Evolutionary conservation across 1,140 invertebrate genomes (phyloP), one percentile per base, ranked within the genome.

Genomic region (Limonius californicus): DNA sequence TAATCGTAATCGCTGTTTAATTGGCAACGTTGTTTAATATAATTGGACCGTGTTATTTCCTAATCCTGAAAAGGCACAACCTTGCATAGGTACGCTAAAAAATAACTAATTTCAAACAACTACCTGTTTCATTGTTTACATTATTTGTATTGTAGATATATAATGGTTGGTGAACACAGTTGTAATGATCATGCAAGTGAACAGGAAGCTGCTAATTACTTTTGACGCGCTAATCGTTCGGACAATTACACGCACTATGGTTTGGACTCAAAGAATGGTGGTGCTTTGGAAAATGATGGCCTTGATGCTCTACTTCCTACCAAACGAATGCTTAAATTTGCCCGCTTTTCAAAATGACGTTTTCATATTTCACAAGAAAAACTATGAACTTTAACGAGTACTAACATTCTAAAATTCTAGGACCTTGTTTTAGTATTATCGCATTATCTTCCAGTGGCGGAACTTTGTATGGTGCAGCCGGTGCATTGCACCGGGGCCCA

Each of bases 161-260:
- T 12, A 39, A 39, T 39, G 35, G 35, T 39, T 6, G 2, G 35
- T 39, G 35, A 39, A 39, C 35, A 39, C 35, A n/a, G 35, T 39
- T n/a, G 35, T 39, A 12, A 39, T 14, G n/a, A 39, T 39, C 35
- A 39, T 39, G n/a, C 35, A 39, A 39, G 35, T 12, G 35, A 39
- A 39, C 35, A 39, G 35, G 35, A 39, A 39, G 35, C n/a, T 39
- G n/a, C 35, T 39, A 39, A 39, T 39, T 39, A 39, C 35, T 39
- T 39, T 39, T 39, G 35, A 39, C 35, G 35, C 35, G 35, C 35
- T 39, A 39, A 39, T 39, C n/a, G 35, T 39, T 39, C n/a, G 35
- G 8, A 39, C 35, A 39, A 39, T 39, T 39, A 39, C 35, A 39
- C 35, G 35, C 35, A 39, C 11, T 39, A 2, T 39, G 35, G 2